Evolutionary conservation across 2,113 vertebrate species (phyloP).

Genomic region (Isurus oxyrinchus): DNA sequence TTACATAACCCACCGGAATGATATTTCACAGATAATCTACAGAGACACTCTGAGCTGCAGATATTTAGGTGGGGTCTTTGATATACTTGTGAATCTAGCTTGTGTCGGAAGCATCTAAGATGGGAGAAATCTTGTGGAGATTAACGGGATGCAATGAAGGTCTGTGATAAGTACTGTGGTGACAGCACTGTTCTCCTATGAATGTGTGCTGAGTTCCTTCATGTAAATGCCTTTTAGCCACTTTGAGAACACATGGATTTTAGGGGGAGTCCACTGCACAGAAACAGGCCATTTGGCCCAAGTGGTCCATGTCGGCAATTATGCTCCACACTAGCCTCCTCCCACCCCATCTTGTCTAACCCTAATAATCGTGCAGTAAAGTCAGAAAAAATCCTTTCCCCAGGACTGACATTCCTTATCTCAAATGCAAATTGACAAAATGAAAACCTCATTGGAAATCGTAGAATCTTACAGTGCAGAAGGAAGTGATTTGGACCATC

Average conservation of each 20-base stretch:
- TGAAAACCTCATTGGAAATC: background rate
- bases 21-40: constrained; percentile 23
- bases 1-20: constrained; percentile 26
- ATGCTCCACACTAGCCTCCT: background rate
- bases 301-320: background rate
- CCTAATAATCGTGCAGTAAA: background rate
- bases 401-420: background rate
- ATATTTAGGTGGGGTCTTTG: constrained; percentile 21
- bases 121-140: background rate
- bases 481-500: no score
- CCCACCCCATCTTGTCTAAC: background rate
- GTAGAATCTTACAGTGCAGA: no score
- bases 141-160: background rate
- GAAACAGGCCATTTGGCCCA: background rate
- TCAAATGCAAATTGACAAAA: background rate
- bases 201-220: background rate
- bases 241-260: background rate
- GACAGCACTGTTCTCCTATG: background rate
- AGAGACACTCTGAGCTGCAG: background rate
- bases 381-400: background rate
- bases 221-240: background rate
- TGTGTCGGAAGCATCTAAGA: background rate
- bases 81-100: background rate
- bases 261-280: background rate
- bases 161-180: background rate